Evolutionary conservation across 2,888 invertebrate genomes (phyloP).

Genomic region (Tipula vernalis): DNA sequence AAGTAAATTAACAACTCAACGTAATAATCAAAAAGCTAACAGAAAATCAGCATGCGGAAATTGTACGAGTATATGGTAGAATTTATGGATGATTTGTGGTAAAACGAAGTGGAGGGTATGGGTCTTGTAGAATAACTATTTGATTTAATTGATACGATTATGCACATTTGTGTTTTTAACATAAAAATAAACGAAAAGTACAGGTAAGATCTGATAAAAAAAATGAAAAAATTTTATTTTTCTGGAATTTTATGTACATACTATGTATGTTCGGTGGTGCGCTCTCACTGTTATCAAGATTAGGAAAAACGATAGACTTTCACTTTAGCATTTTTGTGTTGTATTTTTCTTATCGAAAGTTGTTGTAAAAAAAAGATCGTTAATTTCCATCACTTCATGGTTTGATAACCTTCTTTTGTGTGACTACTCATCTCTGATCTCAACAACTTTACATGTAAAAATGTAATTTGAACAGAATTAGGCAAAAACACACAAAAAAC

Average conservation of each 20-base stretch:
- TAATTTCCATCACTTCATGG: neutral
- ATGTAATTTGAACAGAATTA: no score
- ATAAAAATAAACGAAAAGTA: neutral
- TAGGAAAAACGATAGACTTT: neutral
- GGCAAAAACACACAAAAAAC: neutral
- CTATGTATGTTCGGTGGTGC: neutral
- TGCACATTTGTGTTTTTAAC: neutral
- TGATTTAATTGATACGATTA: neutral
- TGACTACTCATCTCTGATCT: neutral
- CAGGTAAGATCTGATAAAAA: neutral
- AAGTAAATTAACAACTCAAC: neutral
- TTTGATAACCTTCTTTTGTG: neutral
- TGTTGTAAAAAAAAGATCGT: neutral
- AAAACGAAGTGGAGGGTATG: neutral
- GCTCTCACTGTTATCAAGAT: neutral
- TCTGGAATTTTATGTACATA: neutral
- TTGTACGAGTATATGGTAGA: neutral
- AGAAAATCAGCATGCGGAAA: neutral
- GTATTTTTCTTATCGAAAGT: neutral
- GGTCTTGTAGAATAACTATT: neutral
- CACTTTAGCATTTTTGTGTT: neutral
- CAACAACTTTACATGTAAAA: neutral
- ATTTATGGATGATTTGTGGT: neutral
- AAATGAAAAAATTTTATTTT: neutral
- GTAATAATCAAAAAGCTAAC: neutral